phyloP scores from a whole-genome alignment of 2,888 invertebrate species.

The Auanema sp. region DNA sequence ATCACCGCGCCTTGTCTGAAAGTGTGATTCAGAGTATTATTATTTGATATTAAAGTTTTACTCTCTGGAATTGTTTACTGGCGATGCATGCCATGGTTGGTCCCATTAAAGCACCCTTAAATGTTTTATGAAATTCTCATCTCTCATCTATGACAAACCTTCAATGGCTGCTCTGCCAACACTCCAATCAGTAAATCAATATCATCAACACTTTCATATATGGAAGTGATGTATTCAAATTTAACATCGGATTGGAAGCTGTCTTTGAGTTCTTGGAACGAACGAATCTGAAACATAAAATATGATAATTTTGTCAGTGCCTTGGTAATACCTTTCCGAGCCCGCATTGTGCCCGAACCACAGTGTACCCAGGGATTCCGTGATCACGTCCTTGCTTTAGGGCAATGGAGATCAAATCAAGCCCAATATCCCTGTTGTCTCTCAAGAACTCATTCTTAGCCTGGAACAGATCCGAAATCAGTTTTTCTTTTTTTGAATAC shows the following conservation, averaged over 20 bases:
- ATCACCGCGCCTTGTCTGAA: conserved; percentile 53
- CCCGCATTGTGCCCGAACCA: conserved; percentile 57
- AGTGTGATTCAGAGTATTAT: conserved; percentile 1
- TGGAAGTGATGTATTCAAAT: conserved; percentile 39
- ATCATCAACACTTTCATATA: conserved; percentile 56
- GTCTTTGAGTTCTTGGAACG: conserved; percentile 49
- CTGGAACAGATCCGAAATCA: conserved; percentile 1
- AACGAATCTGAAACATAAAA: conserved; percentile 30
- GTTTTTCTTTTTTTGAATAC: not conserved
- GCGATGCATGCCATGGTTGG: conserved; percentile 63
- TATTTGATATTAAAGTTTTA: conserved; percentile 11
- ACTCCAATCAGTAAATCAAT: conserved; percentile 62
- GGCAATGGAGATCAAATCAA: conserved; percentile 59
- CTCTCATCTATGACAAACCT: conserved; percentile 25
- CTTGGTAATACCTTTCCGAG: conserved; percentile 44
- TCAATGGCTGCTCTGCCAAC: conserved; percentile 60
- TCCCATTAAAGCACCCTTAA: conserved; percentile 57
- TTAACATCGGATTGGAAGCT: conserved; percentile 43
- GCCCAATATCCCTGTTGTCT: conserved; percentile 45
- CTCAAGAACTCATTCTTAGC: conserved; percentile 40
- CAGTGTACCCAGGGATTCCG: conserved; percentile 59
- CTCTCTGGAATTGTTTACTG: conserved; percentile 62
- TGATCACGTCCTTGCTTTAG: conserved; percentile 63
- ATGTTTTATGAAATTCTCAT: conserved; percentile 57
- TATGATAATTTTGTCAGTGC: not conserved